phyloP scores from a whole-genome alignment of 2,797 vertebrate genomes.

The Ptychobarbus kaznakovi region DNA sequence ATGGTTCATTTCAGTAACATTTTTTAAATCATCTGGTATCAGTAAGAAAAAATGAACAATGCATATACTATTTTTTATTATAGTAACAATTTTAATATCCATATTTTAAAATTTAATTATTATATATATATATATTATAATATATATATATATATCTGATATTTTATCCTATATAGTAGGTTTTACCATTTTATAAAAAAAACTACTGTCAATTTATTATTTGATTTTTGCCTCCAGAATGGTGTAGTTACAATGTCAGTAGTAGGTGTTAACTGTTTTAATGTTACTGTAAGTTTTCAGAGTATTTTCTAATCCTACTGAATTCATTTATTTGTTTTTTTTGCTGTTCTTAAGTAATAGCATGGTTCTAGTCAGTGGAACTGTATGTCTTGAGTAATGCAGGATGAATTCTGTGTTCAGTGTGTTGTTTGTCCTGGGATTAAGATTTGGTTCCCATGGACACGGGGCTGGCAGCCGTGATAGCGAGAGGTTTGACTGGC shows the following conservation, averaged over 20 bases:
- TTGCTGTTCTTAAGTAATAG: not conserved
- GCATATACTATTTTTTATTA: not conserved
- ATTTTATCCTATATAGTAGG: too few relatives aligned
- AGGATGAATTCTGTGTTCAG: not conserved
- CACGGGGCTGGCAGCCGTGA: not conserved
- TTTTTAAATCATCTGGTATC: not conserved
- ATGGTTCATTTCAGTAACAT: not conserved
- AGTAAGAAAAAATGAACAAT: not conserved
- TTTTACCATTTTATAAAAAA: too few relatives aligned
- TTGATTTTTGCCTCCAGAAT: too few relatives aligned
- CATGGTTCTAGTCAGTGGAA: not conserved
- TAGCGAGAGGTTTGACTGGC: constrained; percentile 46
- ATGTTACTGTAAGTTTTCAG: too few relatives aligned
- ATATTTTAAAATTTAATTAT: too few relatives aligned
- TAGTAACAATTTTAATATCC: too few relatives aligned
- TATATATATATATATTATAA: too few relatives aligned
- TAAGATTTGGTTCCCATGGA: constrained; percentile 9
- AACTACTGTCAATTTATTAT: too few relatives aligned
- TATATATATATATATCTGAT: too few relatives aligned
- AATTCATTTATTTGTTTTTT: not conserved
- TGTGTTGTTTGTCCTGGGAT: not conserved
- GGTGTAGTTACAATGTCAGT: too few relatives aligned
- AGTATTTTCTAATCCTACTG: not conserved
- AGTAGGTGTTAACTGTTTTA: too few relatives aligned
- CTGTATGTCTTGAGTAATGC: constrained; percentile 5